phyloP scores from a whole-genome alignment of 2,113 vertebrate species.

The Anas platyrhynchos region DNA sequence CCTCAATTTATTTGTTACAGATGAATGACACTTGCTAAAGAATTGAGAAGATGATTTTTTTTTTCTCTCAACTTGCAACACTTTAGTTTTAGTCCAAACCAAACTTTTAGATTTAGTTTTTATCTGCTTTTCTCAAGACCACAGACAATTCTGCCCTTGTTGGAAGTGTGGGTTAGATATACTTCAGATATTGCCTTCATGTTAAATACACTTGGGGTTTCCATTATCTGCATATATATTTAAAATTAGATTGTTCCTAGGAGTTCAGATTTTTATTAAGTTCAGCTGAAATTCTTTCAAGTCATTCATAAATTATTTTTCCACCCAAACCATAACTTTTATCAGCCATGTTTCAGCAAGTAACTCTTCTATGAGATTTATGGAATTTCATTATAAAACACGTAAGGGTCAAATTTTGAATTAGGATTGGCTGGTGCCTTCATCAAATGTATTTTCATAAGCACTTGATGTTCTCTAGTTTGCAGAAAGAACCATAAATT shows the following conservation, averaged over 20 bases:
- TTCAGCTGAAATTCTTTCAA: neutral
- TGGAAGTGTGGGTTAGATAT: neutral
- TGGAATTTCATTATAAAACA: neutral
- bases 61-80: neutral
- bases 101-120: neutral
- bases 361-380: neutral
- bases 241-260: neutral
- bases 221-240: neutral
- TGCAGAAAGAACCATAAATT: neutral
- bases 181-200: neutral
- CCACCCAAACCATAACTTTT: neutral
- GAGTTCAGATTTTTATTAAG: neutral
- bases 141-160: neutral
- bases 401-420: neutral
- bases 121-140: neutral
- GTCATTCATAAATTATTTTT: neutral
- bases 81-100: neutral
- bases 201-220: neutral
- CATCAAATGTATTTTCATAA: neutral
- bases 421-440: neutral
- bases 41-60: neutral
- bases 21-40: neutral
- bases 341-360: neutral
- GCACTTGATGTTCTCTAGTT: neutral
- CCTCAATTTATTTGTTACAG: neutral